Base-by-base conservation (phyloP, 2,113 vertebrate genomes). In the Entelurus aequoreus region DNA sequence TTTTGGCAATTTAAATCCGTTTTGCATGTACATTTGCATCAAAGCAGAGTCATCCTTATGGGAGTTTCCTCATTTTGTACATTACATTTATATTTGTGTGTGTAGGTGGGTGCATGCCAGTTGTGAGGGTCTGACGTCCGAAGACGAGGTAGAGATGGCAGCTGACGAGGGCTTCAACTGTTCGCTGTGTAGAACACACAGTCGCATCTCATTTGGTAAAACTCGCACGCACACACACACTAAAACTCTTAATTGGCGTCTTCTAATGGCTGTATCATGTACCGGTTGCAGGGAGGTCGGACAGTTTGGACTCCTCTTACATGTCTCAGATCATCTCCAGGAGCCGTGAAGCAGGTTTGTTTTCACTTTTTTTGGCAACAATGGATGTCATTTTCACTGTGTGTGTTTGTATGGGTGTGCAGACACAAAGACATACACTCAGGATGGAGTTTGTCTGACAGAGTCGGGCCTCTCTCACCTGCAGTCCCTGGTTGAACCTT, bases 391-490 rank as follows among this genome's bases (percentile, higher is more conserved):
- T 37, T 4, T 35, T 12, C 5, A 46, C 5, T 46, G 10, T 19
- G 40, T n/a, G 56, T 35, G 15, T 11, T 8, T 19, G 60, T 42
- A 5, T 48, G 38, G 5, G 35, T 50, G 48, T 49, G 42, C 85
- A 98, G 96, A 98, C 57, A 85, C 91, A 68, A 95, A 93, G 91
- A 98, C 94, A 0, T 99, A 94, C 84, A 95, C 94, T 52, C 95
- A 97, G 89, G 97, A 99, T 48, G 97, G 97, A 14, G 95, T 99
- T 68, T 97, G 94, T 87, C 87, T 99, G 83, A 98, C 97, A 0
- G 95, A 98, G 88, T 93, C 88, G 1, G 97, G 97, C 51, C 92
- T 97, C 82, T 92, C 92, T 51, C 97, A 97, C 79, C 91, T 99
- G 58, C 95, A 99, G 91, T 93, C 94, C 67, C 92, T 98, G 51